Evolutionary conservation across 2,113 vertebrate species (phyloP).

Genomic region (Grantiella picta): DNA sequence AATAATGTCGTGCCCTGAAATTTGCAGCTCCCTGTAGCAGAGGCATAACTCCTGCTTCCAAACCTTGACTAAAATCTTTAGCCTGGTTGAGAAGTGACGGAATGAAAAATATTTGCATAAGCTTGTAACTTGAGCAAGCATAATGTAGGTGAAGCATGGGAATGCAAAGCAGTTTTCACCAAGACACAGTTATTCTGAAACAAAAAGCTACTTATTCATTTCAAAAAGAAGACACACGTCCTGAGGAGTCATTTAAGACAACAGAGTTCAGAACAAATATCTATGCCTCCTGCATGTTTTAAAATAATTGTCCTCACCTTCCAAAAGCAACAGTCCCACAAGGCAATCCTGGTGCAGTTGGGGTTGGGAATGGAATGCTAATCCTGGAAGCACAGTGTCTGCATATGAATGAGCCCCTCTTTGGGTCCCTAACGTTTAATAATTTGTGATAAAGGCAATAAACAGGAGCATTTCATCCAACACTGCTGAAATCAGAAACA

Average conservation of each 20-base stretch:
- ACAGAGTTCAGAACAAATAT: not conserved
- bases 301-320: not conserved
- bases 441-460: not conserved
- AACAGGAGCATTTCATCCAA: not conserved
- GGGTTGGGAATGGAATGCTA: not conserved
- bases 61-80: not conserved
- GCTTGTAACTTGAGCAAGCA: not conserved
- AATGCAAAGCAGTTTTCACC: conserved; percentile 14
- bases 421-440: not conserved
- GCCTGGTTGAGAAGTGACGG: not conserved
- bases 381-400: conserved; percentile 6
- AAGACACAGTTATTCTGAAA: not conserved
- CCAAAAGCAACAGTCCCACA: not conserved
- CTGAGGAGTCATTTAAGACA: not conserved
- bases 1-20: not conserved
- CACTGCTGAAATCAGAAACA: accelerated
- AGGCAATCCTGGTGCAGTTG: not conserved
- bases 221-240: not conserved
- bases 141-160: not conserved
- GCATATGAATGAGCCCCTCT: conserved; percentile 10
- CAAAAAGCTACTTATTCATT: not conserved
- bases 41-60: not conserved
- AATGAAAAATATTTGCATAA: conserved; percentile 35
- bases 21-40: not conserved
- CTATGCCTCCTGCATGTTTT: not conserved